Conservation (phyloP, 2,797 vertebrate genomes). For the Syngnathus acus region DNA sequence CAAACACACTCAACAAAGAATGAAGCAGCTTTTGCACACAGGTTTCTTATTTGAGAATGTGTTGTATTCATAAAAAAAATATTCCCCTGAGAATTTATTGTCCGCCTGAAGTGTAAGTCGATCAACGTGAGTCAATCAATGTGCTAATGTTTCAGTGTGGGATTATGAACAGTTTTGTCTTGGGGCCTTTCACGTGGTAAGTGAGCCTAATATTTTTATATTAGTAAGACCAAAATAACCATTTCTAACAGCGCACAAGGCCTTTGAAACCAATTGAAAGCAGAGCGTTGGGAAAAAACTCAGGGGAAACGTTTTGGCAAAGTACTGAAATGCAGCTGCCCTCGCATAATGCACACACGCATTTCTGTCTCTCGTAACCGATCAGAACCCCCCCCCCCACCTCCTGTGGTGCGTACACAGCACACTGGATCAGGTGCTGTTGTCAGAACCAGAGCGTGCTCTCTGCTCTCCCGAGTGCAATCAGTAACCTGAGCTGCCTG, state of each 20-base stretch:
- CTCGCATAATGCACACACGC: constrained; percentile 13
- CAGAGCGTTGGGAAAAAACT: constrained; percentile 18
- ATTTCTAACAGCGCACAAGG: constrained; percentile 35
- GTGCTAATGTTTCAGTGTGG: constrained; percentile 39
- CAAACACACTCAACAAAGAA: constrained; percentile 1
- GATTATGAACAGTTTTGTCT: constrained; percentile 43
- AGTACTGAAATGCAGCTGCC: constrained; percentile 32
- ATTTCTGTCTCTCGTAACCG: constrained; percentile 36
- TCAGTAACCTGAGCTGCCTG: constrained; percentile 64
- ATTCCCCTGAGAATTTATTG: constrained; percentile 31
- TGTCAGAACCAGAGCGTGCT: constrained; percentile 56
- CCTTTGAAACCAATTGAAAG: constrained; percentile 36
- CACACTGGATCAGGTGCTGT: constrained; percentile 53
- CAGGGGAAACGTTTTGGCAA: constrained; percentile 21
- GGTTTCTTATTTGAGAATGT: background rate
- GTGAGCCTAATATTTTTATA: constrained; percentile 43
- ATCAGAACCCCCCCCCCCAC: constrained; percentile 14
- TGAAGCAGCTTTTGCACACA: background rate
- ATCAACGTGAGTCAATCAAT: constrained; percentile 32
- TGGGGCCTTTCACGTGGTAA: constrained; percentile 44
- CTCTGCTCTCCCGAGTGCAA: constrained; percentile 61
- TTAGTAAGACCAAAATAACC: constrained; percentile 38
- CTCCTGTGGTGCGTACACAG: constrained; percentile 7
- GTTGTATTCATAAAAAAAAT: background rate
- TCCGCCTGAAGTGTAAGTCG: constrained; percentile 17